A percentile compares a stretch with the other conserved stretches of the same genome.
phyloP scores from a whole-genome alignment of 2,113 vertebrate genomes.

The Uria lomvia region DNA sequence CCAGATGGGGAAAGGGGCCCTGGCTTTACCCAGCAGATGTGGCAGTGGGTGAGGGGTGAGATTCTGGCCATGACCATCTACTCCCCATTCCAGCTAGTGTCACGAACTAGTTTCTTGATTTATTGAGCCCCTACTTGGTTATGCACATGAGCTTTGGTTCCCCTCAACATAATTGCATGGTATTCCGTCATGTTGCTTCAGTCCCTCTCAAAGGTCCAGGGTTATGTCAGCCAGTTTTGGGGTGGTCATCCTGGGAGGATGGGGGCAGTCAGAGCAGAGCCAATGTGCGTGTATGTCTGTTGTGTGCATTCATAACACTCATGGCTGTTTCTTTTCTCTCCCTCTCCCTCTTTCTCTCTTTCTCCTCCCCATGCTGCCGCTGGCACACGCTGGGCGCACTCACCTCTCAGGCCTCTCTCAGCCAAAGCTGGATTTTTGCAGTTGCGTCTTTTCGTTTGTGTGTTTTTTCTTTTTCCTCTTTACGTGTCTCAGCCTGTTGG shows the following conservation, averaged over 20 bases:
- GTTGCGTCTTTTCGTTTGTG: constrained; percentile 90
- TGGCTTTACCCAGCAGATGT: neutral
- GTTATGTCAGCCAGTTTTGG: neutral
- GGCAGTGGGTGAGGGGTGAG: neutral
- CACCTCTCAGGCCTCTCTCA: constrained; percentile 93
- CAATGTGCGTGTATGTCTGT: constrained; percentile 38
- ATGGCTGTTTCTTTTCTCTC: constrained; percentile 81
- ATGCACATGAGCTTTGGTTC: constrained; percentile 33
- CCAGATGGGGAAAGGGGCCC: neutral
- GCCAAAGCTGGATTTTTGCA: constrained; percentile 98
- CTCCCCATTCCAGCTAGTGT: neutral
- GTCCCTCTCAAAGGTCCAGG: neutral
- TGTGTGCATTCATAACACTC: constrained; percentile 75
- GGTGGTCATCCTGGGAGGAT: constrained; percentile 1
- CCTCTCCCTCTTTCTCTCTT: constrained; percentile 56
- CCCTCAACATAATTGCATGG: constrained; percentile 29
- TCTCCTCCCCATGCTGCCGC: constrained; percentile 80
- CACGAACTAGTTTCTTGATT: neutral
- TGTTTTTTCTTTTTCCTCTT: constrained; percentile 66
- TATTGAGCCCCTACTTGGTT: neutral
- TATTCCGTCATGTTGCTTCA: constrained; percentile 50
- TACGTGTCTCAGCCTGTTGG: constrained; percentile 53
- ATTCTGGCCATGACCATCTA: neutral
- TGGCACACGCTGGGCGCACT: constrained; percentile 77
- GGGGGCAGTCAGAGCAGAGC: neutral